These are phyloP conservation scores for Gryllus longicercus DNA, from an alignment of 2,888 invertebrate genomes.

Conservation along the genomic window DNA sequence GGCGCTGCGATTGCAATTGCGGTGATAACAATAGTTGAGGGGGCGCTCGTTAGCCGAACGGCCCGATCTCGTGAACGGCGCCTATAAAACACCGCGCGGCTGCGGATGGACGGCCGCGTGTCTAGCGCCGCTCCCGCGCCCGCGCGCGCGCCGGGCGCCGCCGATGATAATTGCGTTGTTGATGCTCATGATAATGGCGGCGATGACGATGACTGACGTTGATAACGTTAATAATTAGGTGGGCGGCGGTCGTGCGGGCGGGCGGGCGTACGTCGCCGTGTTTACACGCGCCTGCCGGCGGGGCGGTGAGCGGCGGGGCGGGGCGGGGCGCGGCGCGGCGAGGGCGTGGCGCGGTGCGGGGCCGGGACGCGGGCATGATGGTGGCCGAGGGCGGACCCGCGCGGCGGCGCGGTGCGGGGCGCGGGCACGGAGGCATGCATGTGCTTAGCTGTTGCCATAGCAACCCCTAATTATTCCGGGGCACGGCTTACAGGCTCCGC, in stretches of 20 bases:
- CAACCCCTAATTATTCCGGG: constrained; percentile 17
- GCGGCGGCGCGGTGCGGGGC: background rate
- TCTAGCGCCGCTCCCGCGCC: background rate
- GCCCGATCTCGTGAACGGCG: no score
- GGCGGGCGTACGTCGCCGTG: background rate
- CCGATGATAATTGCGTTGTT: constrained; percentile 2
- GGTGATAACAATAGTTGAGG: no score
- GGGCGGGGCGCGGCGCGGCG: background rate
- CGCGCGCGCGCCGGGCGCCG: no score
- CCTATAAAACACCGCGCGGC: background rate
- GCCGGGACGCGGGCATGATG: background rate
- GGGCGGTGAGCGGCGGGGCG: background rate
- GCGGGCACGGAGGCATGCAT: background rate
- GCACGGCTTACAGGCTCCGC: constrained; percentile 17
- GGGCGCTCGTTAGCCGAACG: no score
- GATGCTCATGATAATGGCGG: background rate
- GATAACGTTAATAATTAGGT: background rate
- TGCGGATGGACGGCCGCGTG: background rate
- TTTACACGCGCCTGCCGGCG: background rate
- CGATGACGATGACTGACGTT: background rate
- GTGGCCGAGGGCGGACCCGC: background rate
- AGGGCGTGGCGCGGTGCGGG: background rate
- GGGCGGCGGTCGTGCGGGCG: background rate
- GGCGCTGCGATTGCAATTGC: no score
- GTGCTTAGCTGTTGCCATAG: background rate